Base-by-base conservation (phyloP, 2,888 invertebrate species). In the Amphipoea oculea region DNA sequence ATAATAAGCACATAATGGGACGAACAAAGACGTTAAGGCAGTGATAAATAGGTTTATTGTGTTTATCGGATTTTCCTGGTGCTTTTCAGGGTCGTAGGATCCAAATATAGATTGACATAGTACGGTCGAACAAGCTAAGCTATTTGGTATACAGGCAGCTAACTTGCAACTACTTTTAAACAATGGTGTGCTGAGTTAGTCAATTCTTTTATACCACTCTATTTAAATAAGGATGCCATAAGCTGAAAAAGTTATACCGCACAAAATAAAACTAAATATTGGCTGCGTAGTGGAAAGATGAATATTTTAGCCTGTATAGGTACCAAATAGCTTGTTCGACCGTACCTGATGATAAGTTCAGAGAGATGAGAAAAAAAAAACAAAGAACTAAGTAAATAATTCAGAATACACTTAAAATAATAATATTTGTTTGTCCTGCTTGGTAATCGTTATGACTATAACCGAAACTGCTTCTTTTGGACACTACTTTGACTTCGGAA, bases 21-120 rank as follows among this genome's bases (percentile, higher is more conserved):
- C 63, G 67, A 81, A 88, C 84, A 86, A 88, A 88, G 73, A 51
- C 68, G 45, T 73, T 76, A 72, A 82, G 57, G 12, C 57, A 40
- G 51, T 78, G 62, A 78, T 76, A 79, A 78, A 78, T 72, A 65
- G 57, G 20, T 66, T 69, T 71, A 74, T 81, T 82, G 67, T 70
- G 63, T 73, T 60, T 76, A 74, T 77, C 9, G 68, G 20, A 72
- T 81, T 83, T 87, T 84, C 81, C 79, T 87, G 72, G 51, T 77
- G 11, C 17, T 69, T 82, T 69, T 78, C 81, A 87, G 67, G 87
- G 88, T 83, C 77, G 62, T 0, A 36, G n/a, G 51, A 51, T 73
- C 20, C n/a, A 57, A 45, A 42, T 7, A 17, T 45, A 73, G 48
- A 17, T n/a, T 54, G 4, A 40, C 4, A 40, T n/a, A n/a, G 2